A percentile compares a stretch with the other conserved stretches of the same genome.
phyloP scores from a whole-genome alignment of 2,113 vertebrate species.

The Cynocephalus volans region DNA sequence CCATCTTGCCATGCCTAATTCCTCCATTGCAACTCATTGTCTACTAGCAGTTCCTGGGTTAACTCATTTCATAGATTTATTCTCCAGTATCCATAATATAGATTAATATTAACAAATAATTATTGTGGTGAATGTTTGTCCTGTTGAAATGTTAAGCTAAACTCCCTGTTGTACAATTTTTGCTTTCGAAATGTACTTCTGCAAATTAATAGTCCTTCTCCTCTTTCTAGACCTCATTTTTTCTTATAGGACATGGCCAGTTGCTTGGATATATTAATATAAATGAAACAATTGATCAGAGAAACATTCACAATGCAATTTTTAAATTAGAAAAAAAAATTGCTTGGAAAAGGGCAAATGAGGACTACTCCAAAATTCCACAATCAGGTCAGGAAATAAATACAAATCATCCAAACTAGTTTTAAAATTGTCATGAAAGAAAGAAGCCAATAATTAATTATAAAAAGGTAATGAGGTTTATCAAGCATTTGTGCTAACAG shows the following conservation, averaged over 20 bases:
- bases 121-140: slow-evolving; percentile 52
- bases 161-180: slow-evolving; percentile 45
- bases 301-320: not conserved
- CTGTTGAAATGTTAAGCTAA: slow-evolving; percentile 52
- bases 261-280: slow-evolving; percentile 13
- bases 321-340: not conserved
- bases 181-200: slow-evolving; percentile 62
- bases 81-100: slow-evolving; percentile 15
- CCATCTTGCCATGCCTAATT: too few relatives aligned
- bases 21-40: slow-evolving; percentile 7
- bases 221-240: slow-evolving; percentile 61
- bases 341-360: slow-evolving; percentile 44
- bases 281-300: slow-evolving; percentile 55
- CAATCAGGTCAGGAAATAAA: slow-evolving; percentile 59
- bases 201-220: slow-evolving; percentile 52
- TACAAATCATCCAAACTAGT: slow-evolving; percentile 58
- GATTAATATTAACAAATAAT: slow-evolving; percentile 53
- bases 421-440: slow-evolving; percentile 64
- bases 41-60: not conserved
- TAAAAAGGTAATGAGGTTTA: slow-evolving; percentile 64
- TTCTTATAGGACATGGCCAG: not conserved
- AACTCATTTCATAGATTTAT: slow-evolving; percentile 48
- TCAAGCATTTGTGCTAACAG: slow-evolving; percentile 54
- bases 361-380: slow-evolving; percentile 10
- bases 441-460: slow-evolving; percentile 76